A percentile compares a stretch with the other conserved stretches of the same genome.
Conservation (phyloP, 2,113 vertebrate species). For the Shinisaurus crocodilurus region DNA sequence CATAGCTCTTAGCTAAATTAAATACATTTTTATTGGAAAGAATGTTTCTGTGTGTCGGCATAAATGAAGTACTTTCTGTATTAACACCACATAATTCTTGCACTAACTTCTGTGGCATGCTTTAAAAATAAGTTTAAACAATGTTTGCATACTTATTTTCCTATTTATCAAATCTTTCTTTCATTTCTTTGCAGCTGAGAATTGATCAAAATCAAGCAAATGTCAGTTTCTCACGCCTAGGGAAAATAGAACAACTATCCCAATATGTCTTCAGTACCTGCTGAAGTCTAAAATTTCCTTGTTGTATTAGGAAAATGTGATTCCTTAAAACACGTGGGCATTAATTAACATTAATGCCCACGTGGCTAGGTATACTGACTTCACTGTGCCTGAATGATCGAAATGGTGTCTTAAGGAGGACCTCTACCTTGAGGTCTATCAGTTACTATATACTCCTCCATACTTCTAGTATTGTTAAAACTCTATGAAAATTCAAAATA, state of each 20-base stretch:
- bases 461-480: not conserved
- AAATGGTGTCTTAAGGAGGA: not conserved
- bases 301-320: not conserved
- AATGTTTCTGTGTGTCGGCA: constrained; percentile 46
- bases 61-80: constrained; percentile 40
- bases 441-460: not conserved
- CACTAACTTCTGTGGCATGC: not conserved
- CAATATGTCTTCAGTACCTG: not conserved
- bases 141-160: not conserved
- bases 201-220: not conserved
- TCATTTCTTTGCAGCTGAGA: constrained; percentile 11
- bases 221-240: not conserved
- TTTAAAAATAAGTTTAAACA: constrained; percentile 4
- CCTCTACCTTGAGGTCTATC: not conserved
- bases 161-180: constrained; percentile 6
- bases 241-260: not conserved
- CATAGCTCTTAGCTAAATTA: not conserved
- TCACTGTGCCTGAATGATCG: not conserved
- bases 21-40: constrained; percentile 43
- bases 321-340: not conserved
- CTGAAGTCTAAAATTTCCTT: rapidly evolving
- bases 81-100: not conserved
- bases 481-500: not conserved
- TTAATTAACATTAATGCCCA: not conserved
- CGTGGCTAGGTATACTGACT: not conserved